Evolutionary conservation across 2,888 invertebrate species (phyloP).

Genomic region (Apamea sordens): DNA sequence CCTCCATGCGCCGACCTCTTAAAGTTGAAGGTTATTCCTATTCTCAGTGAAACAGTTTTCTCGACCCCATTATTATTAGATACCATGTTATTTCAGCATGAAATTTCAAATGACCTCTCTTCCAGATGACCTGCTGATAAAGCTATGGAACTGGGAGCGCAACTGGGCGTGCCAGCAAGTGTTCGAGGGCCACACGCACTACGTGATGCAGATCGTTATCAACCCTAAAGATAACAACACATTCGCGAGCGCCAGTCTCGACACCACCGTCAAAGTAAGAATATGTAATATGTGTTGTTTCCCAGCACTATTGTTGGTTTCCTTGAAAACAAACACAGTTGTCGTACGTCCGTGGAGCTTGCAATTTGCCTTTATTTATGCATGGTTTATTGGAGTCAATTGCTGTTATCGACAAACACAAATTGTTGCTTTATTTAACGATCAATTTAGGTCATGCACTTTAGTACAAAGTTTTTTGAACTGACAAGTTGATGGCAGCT

Average conservation of each 20-base stretch:
- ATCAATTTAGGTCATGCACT: neutral
- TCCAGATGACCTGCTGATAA: constrained; percentile 99
- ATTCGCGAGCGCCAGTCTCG: constrained; percentile 99
- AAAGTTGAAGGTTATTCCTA: neutral
- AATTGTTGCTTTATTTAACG: neutral
- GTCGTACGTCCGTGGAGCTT: neutral
- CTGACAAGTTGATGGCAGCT: neutral
- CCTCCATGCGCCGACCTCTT: neutral
- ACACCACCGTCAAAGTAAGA: constrained; percentile 97
- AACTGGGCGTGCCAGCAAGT: constrained; percentile 99
- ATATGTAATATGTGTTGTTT: constrained; percentile 1
- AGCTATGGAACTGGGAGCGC: constrained; percentile 99
- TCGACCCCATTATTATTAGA: neutral
- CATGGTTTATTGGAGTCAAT: neutral
- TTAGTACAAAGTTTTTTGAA: neutral
- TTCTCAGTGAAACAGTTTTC: neutral
- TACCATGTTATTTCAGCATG: neutral
- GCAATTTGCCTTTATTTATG: neutral
- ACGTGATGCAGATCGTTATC: constrained; percentile 99
- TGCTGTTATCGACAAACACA: neutral
- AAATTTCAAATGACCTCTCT: constrained; percentile 20
- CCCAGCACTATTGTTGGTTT: constrained; percentile 1
- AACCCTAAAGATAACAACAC: constrained; percentile 99
- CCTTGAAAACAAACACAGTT: neutral
- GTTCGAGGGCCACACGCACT: constrained; percentile 99